These are phyloP conservation scores for Camponotus vicinus DNA, from an alignment of 1,140 invertebrate species.

Conservation along the genomic window DNA sequence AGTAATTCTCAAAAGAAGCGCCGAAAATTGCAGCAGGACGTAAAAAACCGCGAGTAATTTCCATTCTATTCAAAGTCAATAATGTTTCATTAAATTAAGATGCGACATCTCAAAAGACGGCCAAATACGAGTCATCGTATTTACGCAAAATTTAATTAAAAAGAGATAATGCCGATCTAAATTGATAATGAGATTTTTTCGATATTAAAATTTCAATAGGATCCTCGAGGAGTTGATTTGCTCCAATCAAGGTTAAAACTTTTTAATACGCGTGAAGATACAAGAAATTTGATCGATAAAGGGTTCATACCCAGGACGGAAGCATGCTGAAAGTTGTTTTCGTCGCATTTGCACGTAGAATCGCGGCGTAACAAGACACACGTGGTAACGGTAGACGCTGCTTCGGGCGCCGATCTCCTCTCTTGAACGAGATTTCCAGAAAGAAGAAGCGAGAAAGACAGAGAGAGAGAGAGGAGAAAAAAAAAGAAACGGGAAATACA, in stretches of 20 bases:
- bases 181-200: not conserved
- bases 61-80: not conserved
- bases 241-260: conserved; percentile 6
- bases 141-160: not conserved
- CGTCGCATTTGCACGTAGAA: conserved; percentile 69
- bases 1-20: not conserved
- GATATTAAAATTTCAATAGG: not conserved
- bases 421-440: conserved; percentile 68
- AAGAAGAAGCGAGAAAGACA: conserved; percentile 55
- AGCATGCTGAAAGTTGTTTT: conserved; percentile 54
- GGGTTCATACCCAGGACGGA: conserved; percentile 30
- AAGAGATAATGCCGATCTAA: not conserved
- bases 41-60: not conserved
- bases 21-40: not conserved
- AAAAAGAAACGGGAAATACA: conserved; percentile 19
- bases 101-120: not conserved
- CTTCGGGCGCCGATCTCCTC: conserved; percentile 76
- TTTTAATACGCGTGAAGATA: not conserved
- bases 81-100: not conserved
- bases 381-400: conserved; percentile 80
- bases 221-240: not conserved
- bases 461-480: conserved; percentile 13
- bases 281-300: conserved; percentile 13
- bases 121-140: not conserved
- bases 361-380: conserved; percentile 71